Base-by-base conservation (phyloP, 2,113 vertebrate genomes). In the Cervus canadensis region DNA sequence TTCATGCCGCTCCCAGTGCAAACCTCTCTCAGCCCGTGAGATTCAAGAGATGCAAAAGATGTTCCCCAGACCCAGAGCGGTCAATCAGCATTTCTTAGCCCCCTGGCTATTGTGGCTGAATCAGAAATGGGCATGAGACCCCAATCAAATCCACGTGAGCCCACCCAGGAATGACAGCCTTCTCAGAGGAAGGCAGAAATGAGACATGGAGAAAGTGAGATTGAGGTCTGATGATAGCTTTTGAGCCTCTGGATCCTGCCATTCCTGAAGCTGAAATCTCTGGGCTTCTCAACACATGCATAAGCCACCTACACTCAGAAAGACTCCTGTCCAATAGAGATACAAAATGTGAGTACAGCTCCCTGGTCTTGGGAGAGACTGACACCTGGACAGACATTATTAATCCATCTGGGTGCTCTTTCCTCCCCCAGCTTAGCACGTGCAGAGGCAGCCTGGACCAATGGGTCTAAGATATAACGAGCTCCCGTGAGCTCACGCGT, bases 401-500 rank as follows among this genome's bases (percentile, higher is more conserved):
- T 3, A 43, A 48, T n/a, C 45, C 12, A 76, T 5, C 86, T 4
- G 3, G 15, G 50, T 10, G 0, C 36, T 13, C 40, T 82, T 1
- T 10, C 43, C 43, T 56, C 23, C 59, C 59, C 25, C 52, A 17
- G 19, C 78, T 4, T 7, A 19, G 89, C 36, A 1, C 3, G 0
- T 1, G 54, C 52, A 50, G 13, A 11, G 59, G 45, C 67, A n/a
- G 74, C 84, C 71, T 2, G 5, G 17, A 30, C 33, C 48, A 14
- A 1, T 5, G 11, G 11, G 16, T 33, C 36, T 3, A 11, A 40
- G 5, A 48, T 5, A 13, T 16, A n/a, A 2, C 3, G 28, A 45
- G 86, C 17, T 10, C 33, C 62, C 8, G 7, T 43, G 2, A 7
- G 48, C n/a, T 30, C 48, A 1, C 3, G 4, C 5, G 3, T 0